These are phyloP conservation scores for Macropus fuliginosus DNA, from an alignment of 2,797 vertebrate genomes.

Conservation along the genomic window DNA sequence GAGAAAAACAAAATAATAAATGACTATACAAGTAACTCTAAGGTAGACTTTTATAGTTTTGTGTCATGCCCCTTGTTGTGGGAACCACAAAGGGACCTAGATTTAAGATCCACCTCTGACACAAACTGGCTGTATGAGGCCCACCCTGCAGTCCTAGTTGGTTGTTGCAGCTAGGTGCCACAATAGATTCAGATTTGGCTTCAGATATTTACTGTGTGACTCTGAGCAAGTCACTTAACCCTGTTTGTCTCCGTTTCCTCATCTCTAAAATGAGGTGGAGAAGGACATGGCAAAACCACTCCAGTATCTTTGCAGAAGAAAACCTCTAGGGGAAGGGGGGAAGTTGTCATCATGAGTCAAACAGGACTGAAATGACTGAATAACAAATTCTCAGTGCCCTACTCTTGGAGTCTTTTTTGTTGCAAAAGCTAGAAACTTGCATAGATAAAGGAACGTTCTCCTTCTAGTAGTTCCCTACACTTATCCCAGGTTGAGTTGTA, in stretches of 20 bases:
- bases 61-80: background rate
- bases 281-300: background rate
- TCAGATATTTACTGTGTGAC: background rate
- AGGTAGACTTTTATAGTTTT: background rate
- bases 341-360: background rate
- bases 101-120: background rate
- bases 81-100: background rate
- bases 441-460: background rate
- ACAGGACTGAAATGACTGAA: background rate
- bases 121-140: background rate
- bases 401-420: background rate
- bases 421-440: background rate
- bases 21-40: background rate
- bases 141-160: background rate
- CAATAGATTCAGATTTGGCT: background rate
- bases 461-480: background rate
- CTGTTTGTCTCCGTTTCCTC: background rate
- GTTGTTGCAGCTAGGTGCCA: background rate
- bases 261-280: background rate
- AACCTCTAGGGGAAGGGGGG: too few relatives aligned
- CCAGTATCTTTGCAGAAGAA: background rate
- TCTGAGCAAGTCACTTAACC: background rate
- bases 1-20: background rate
- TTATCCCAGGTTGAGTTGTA: background rate
- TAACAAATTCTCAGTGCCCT: background rate